Base-by-base conservation (phyloP, 1,140 invertebrate genomes). In the Trichonephila clavipes region DNA sequence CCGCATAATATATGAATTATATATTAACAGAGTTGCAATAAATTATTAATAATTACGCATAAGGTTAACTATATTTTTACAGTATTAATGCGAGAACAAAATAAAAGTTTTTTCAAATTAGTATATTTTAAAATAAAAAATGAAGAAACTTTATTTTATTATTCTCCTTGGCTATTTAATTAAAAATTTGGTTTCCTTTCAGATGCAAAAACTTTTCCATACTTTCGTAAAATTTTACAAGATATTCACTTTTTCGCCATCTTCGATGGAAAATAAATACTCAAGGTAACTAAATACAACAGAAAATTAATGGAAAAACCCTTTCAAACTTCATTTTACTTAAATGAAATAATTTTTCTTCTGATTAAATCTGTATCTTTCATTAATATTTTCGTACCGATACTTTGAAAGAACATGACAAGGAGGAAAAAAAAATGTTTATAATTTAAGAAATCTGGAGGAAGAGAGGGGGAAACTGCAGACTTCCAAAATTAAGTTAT, bases 401-500 rank as follows among this genome's bases (percentile, higher is more conserved):
- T 77, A 77, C 28, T 40, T 77, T 77, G 16, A 40, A 77, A 77
- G 28, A 40, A 18, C 18, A 28, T 21, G 24, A 16, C 40, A 34
- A 40, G 34, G 4, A 24, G 34, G 3, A 24, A n/a, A 61, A 85
- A 59, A 28, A 59, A 85, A 85, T 85, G 44, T 85, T 85, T 85
- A 59, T 85, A 85, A 85, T 85, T 61, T 51, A 24, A n/a, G 83
- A 85, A 81, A 59, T 58, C 34, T 85, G 58, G 24, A 59, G 59
- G 58, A 5, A 28, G 59, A 77, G 34, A 21, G 14, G 6, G 14
- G 40, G 18, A 14, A 34, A 77, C 28, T 34, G 28, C 72, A 77
- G 82, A 83, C 40, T 64, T 88, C 34, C 61, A 66, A 88, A 88
- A 88, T 93, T 93, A 93, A 88, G 92, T 93, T 88, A 93, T 93